phyloP scores from a whole-genome alignment of 1,140 invertebrate species.

The Pachyrhynchus sulphureomaculatus region DNA sequence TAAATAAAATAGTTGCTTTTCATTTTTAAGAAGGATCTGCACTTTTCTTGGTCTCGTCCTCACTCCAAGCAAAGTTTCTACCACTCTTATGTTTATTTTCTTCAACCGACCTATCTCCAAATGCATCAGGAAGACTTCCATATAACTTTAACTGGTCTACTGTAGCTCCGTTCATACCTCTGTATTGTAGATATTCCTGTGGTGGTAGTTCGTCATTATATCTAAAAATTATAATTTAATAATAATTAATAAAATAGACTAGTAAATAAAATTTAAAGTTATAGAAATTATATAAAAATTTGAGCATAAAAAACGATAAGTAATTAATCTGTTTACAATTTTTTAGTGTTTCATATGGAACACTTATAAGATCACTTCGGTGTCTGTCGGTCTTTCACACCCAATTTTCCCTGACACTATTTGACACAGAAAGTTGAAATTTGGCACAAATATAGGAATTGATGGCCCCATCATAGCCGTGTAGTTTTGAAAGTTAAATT shows the following conservation, averaged over 20 bases:
- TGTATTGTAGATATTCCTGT: slow-evolving; percentile 5
- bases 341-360: no score
- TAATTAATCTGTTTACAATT: no score
- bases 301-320: no score
- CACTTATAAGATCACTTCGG: no score
- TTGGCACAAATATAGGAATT: no score
- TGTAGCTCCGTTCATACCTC: slow-evolving; percentile 13
- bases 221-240: background rate
- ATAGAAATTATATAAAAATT: background rate
- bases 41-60: slow-evolving; percentile 40
- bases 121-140: slow-evolving; percentile 26
- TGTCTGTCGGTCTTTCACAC: no score
- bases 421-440: no score
- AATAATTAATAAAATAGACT: background rate
- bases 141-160: slow-evolving; percentile 37
- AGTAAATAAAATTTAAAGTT: background rate
- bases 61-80: slow-evolving; percentile 60
- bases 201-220: slow-evolving; percentile 9
- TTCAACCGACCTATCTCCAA: slow-evolving; percentile 9
- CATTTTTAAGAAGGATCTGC: background rate
- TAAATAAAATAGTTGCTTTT: no score
- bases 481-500: no score
- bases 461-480: no score
- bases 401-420: no score
- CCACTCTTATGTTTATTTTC: slow-evolving; percentile 42